Evolutionary conservation across 1,140 invertebrate genomes (phyloP).

Genomic region (Drosophila varians): DNA sequence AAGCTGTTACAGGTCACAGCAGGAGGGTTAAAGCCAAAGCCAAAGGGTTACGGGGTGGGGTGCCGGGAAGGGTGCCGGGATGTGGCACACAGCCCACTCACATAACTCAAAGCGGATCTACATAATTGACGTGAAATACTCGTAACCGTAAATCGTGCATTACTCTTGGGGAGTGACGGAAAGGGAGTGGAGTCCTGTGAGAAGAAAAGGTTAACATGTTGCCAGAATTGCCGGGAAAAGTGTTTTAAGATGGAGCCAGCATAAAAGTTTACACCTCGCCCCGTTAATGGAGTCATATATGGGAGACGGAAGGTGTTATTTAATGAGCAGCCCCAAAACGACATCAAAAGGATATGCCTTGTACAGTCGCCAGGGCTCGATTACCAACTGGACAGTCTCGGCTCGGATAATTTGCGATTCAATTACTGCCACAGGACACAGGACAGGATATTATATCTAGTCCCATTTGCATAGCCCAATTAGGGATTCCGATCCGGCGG

Average conservation of each 20-base stretch:
- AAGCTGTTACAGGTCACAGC: slow-evolving; percentile 55
- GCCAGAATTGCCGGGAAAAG: slow-evolving; percentile 52
- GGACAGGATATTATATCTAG: not conserved
- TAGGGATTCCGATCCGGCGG: not conserved
- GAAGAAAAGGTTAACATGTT: slow-evolving; percentile 59
- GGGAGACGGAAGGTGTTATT: slow-evolving; percentile 17
- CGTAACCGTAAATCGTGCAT: slow-evolving; percentile 68
- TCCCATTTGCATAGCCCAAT: slow-evolving; percentile 10
- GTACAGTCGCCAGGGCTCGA: not conserved
- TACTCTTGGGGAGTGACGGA: slow-evolving; percentile 26
- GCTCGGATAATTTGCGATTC: slow-evolving; percentile 12
- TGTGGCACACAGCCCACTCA: slow-evolving; percentile 44
- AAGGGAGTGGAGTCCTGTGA: not conserved
- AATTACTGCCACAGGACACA: slow-evolving; percentile 4
- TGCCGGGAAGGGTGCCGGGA: not conserved
- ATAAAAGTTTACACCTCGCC: slow-evolving; percentile 56
- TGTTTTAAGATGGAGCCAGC: slow-evolving; percentile 43
- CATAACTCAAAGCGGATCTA: slow-evolving; percentile 79
- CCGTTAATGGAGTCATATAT: slow-evolving; percentile 49
- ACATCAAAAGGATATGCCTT: slow-evolving; percentile 10
- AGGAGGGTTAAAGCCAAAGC: slow-evolving; percentile 19
- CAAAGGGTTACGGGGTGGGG: not conserved
- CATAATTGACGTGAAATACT: slow-evolving; percentile 74
- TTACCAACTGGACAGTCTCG: not conserved
- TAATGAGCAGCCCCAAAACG: slow-evolving; percentile 29